phyloP scores from a whole-genome alignment of 2,797 vertebrate genomes.

The Sebastes elongatus region DNA sequence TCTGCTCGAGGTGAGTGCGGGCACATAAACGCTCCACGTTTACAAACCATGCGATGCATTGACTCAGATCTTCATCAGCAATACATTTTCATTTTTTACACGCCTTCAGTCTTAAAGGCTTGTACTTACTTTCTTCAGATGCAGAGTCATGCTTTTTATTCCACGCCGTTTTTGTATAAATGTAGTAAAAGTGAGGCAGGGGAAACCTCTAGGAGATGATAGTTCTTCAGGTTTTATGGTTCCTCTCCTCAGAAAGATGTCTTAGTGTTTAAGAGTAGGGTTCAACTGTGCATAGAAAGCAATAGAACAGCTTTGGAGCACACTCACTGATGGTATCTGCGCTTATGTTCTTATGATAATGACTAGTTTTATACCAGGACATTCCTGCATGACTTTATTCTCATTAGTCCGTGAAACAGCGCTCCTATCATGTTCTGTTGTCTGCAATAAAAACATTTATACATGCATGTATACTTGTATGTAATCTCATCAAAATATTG shows the following conservation, averaged over 20 bases:
- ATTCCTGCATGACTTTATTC: neutral
- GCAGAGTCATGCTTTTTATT: conserved; percentile 1
- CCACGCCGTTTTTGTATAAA: neutral
- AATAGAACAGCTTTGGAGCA: neutral
- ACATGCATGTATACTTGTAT: neutral
- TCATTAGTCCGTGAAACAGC: neutral
- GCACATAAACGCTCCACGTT: neutral
- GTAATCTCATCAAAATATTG: neutral
- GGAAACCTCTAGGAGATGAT: neutral
- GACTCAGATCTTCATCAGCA: conserved; percentile 1
- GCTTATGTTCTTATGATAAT: neutral
- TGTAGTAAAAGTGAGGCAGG: neutral
- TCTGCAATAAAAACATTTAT: neutral
- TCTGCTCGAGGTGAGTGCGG: neutral
- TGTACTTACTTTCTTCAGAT: neutral
- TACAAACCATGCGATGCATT: conserved; percentile 10
- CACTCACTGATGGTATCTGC: neutral
- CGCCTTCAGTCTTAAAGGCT: neutral
- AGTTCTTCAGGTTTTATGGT: neutral
- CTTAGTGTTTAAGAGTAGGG: neutral
- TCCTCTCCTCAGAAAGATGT: conserved; percentile 5
- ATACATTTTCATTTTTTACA: conserved; percentile 11
- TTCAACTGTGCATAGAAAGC: neutral
- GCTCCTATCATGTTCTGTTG: neutral
- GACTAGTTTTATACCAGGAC: neutral